Percentiles rank a stretch among this genome's conserved stretches.
phyloP scores from a whole-genome alignment of 2,888 invertebrate genomes.

The Biston betularia region DNA sequence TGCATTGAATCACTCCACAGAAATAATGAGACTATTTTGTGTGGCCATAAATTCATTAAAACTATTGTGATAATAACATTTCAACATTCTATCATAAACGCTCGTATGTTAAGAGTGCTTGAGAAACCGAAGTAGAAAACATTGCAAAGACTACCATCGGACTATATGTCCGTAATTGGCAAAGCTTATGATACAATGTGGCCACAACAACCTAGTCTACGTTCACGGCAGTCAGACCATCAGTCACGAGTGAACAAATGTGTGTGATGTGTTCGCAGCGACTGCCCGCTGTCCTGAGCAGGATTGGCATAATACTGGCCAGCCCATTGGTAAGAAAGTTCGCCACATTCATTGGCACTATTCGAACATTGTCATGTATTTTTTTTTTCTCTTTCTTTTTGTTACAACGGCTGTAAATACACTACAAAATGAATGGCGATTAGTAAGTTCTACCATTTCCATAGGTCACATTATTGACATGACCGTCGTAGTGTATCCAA shows the following conservation, averaged over 20 bases:
- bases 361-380: conserved; percentile 64
- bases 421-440: conserved; percentile 23
- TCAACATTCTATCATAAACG: conserved; percentile 35
- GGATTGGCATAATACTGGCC: conserved; percentile 98
- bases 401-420: conserved; percentile 29
- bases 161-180: conserved; percentile 23
- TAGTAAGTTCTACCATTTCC: conserved; percentile 15
- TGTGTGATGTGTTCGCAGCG: conserved; percentile 93
- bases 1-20: conserved; percentile 58
- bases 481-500: not conserved
- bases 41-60: conserved; percentile 69
- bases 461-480: conserved; percentile 14
- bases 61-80: conserved; percentile 40
- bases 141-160: conserved; percentile 74
- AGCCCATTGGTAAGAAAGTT: conserved; percentile 95
- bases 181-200: conserved; percentile 48
- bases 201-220: conserved; percentile 82
- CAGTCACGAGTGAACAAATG: conserved; percentile 84
- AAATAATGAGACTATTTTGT: conserved; percentile 77
- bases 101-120: conserved; percentile 33
- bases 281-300: conserved; percentile 97
- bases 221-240: conserved; percentile 81
- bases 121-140: conserved; percentile 65
- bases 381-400: conserved; percentile 34
- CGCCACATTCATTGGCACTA: conserved; percentile 83